phyloP scores from a whole-genome alignment of 2,113 vertebrate genomes.

The Urocolius indicus region DNA sequence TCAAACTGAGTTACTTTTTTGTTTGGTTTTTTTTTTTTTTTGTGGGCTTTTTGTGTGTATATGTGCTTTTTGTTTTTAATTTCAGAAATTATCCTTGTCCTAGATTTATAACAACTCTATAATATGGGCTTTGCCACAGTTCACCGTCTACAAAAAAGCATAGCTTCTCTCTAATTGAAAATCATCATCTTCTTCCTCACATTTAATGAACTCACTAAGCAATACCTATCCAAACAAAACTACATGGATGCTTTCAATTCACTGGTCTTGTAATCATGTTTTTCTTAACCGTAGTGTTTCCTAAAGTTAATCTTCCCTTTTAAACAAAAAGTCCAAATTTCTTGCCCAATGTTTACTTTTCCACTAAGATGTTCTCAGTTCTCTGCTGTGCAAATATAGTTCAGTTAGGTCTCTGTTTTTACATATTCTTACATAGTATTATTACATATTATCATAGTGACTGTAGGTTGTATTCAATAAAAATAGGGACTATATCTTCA shows the following conservation, averaged over 20 bases:
- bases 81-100: not conserved
- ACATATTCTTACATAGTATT: not conserved
- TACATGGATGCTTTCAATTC: not conserved
- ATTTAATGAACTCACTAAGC: not conserved
- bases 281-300: not conserved
- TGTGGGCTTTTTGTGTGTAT: too few relatives aligned
- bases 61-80: not conserved
- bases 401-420: not conserved
- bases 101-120: not conserved
- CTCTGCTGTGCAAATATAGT: not conserved
- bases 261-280: not conserved
- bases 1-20: not conserved
- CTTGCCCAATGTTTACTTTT: not conserved
- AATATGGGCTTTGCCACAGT: not conserved
- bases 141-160: not conserved
- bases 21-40: not conserved
- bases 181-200: not conserved
- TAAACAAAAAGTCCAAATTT: not conserved
- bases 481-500: not conserved
- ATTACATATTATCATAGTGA: not conserved
- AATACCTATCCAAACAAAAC: not conserved
- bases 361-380: not conserved
- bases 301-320: not conserved
- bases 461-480: not conserved
- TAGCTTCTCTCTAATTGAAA: not conserved